A percentile compares a stretch with the other conserved stretches of the same genome.
phyloP scores from a whole-genome alignment of 2,797 vertebrate species.

The Chloroceryle amazona region DNA sequence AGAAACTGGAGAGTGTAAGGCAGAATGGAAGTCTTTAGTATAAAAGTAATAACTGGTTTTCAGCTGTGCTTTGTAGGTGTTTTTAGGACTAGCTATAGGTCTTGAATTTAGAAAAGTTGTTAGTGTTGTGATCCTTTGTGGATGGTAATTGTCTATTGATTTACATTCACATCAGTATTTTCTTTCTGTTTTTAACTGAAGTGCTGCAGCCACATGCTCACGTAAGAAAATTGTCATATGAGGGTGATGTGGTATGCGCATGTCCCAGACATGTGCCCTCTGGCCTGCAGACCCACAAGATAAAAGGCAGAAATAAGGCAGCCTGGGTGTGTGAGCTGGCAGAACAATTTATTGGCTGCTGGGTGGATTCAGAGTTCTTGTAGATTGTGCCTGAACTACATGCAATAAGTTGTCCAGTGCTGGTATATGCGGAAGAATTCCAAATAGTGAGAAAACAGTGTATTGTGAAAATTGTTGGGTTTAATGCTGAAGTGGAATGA shows the following conservation, averaged over 20 bases:
- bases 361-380: background rate
- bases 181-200: background rate
- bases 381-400: background rate
- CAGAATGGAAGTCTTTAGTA: background rate
- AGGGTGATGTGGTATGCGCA: background rate
- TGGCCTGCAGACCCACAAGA: background rate
- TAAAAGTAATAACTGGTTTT: background rate
- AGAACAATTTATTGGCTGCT: background rate
- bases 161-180: background rate
- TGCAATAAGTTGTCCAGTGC: background rate
- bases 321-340: background rate
- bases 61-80: background rate
- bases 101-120: background rate
- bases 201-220: background rate
- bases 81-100: background rate
- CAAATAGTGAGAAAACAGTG: background rate
- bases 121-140: background rate
- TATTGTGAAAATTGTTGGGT: background rate
- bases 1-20: background rate
- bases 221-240: background rate
- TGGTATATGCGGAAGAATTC: background rate
- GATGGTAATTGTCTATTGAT: background rate
- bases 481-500: background rate
- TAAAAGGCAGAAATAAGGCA: background rate
- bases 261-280: background rate